Base-by-base conservation (phyloP, 2,888 invertebrate species). In the Torymus aiolomorphi region DNA sequence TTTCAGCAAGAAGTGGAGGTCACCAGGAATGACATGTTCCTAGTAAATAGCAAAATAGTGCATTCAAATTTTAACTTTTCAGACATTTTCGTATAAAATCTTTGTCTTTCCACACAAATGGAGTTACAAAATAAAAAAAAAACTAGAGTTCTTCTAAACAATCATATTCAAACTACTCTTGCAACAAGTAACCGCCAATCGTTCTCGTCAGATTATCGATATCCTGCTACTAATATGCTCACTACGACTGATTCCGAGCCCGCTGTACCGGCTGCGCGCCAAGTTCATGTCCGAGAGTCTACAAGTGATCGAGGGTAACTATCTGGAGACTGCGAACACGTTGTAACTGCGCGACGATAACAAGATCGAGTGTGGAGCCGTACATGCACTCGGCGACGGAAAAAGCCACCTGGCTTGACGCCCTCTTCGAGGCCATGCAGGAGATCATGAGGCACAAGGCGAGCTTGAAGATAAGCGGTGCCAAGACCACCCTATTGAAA, bases 191-290 rank as follows among this genome's bases (percentile, higher is more conserved):
- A n/a, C 24, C 42, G 16, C 2, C 31, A 31, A 31, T 3, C 31
- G 31, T 31, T 31, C 2, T 31, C 31, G 2, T 10, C 91, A 94
- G 92, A 93, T 94, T 87, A 94, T 93, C 86, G 94, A 94, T 88
- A 89, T 94, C 83, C 89, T 94, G 82, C 88, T 94, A 82, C 91
- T n/a, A n/a, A n/a, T 94, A 77, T 94, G 94, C 86, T 93, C 93
- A 80, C 91, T 92, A 83, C 89, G 92, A 83, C 88, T 91, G 83
- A 91, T 92, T 85, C 91, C 92, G 16, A 91, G 92, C 57, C 91
- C 92, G 14, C 90, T 92, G 70, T 94, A 92, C 88, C 92, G 92
- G 81, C 88, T 94, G 16, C 90, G 94, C 83, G 93, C 93, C 8
- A 92, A 92, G 85, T 92, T 94, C 84, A 91, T 92, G 84, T 91